Evolutionary conservation across 37 sponge, comb jelly and placozoan genomes (phyloP).

Genomic region (Theonella swinhoei): DNA sequence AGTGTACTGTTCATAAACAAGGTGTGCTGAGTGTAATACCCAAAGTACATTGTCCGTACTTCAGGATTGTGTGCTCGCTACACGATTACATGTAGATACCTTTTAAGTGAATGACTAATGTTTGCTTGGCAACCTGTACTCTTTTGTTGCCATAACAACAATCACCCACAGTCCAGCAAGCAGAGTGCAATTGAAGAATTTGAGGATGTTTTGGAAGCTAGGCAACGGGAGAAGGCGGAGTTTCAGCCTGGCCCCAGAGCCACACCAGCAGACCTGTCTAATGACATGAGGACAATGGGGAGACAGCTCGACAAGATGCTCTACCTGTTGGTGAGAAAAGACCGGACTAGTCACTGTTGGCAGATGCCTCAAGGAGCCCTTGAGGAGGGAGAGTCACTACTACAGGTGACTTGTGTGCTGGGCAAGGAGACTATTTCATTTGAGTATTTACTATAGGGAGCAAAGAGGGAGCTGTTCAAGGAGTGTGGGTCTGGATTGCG

Average conservation of each 20-base stretch:
- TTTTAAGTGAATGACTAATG: too few relatives aligned
- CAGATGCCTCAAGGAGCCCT: constrained; percentile 80
- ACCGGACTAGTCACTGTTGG: constrained; percentile 54
- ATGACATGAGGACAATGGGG: constrained; percentile 32
- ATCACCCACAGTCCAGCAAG: not conserved
- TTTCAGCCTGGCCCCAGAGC: constrained; percentile 52
- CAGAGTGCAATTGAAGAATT: constrained; percentile 38
- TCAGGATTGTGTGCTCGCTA: too few relatives aligned
- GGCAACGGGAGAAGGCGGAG: constrained; percentile 38
- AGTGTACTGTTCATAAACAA: too few relatives aligned
- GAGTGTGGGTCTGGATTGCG: constrained; percentile 62
- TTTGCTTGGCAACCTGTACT: too few relatives aligned
- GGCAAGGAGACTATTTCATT: not conserved
- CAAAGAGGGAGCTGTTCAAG: constrained; percentile 58
- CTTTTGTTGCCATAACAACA: too few relatives aligned
- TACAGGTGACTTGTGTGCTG: constrained; percentile 52
- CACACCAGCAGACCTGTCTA: constrained; percentile 64
- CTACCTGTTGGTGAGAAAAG: constrained; percentile 82
- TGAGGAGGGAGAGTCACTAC: constrained; percentile 54
- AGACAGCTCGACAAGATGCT: constrained; percentile 64
- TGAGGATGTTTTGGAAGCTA: constrained; percentile 66
- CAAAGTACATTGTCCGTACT: too few relatives aligned
- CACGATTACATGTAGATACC: not conserved
- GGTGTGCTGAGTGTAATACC: too few relatives aligned
- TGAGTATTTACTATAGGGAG: constrained; percentile 44